These are phyloP conservation scores for Acanthococcus lagerstroemiae DNA, from an alignment of 2,888 invertebrate genomes.

Conservation along the genomic window DNA sequence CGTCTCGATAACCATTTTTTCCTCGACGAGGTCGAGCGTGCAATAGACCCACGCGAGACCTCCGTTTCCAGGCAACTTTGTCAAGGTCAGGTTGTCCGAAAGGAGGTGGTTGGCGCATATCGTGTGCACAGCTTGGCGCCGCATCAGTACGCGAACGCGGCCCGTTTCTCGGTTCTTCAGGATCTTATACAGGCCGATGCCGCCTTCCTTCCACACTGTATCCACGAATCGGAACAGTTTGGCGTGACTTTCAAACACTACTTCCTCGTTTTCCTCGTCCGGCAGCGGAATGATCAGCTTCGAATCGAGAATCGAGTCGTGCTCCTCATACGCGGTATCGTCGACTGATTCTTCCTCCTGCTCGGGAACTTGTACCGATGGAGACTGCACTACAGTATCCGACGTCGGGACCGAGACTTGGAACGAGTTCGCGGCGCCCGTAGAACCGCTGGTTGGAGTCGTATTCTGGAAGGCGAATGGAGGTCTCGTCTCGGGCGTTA, in stretches of 20 bases:
- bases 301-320: conserved; percentile 58
- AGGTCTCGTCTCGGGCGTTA: background rate
- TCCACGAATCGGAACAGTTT: conserved; percentile 72
- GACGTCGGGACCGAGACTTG: conserved; percentile 5
- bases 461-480: background rate
- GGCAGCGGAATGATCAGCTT: conserved; percentile 77
- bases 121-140: conserved; percentile 79
- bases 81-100: conserved; percentile 62
- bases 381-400: background rate
- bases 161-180: conserved; percentile 56
- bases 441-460: no score
- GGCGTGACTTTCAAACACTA: conserved; percentile 67
- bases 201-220: conserved; percentile 88
- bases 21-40: conserved; percentile 80
- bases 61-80: conserved; percentile 53
- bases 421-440: conserved; percentile 1
- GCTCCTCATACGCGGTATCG: conserved; percentile 45
- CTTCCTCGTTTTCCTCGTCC: conserved; percentile 65
- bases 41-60: conserved; percentile 72
- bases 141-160: conserved; percentile 65
- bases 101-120: conserved; percentile 87
- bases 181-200: conserved; percentile 74
- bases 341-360: conserved; percentile 1
- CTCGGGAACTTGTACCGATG: conserved; percentile 15
- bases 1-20: conserved; percentile 49